These are phyloP conservation scores for Unio delphinus DNA, from an alignment of 2,888 invertebrate species.

Conservation along the genomic window DNA sequence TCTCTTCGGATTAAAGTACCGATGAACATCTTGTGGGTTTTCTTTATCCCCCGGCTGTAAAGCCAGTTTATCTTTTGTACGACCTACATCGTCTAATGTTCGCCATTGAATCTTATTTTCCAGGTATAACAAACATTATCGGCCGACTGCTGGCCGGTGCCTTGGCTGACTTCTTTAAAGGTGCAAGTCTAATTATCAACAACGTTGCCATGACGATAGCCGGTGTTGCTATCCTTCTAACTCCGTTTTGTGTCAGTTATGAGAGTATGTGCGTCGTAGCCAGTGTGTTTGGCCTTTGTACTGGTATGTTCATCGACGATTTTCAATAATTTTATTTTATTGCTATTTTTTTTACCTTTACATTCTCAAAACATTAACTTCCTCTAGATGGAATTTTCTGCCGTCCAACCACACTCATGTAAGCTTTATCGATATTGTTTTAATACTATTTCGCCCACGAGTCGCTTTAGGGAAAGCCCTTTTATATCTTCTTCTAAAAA, in stretches of 20 bases:
- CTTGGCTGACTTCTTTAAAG: constrained; percentile 80
- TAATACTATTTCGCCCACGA: too few relatives aligned
- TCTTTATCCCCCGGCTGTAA: too few relatives aligned
- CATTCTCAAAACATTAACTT: too few relatives aligned
- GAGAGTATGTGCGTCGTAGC: constrained; percentile 84
- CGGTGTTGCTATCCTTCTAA: constrained; percentile 86
- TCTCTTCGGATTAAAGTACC: too few relatives aligned
- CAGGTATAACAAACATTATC: constrained; percentile 89
- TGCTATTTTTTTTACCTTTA: neutral
- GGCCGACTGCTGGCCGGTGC: constrained; percentile 92
- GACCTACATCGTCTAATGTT: too few relatives aligned
- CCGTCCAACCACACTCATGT: too few relatives aligned
- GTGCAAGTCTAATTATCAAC: constrained; percentile 90
- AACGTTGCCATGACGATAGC: constrained; percentile 90
- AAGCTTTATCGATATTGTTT: neutral
- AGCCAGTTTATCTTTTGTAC: too few relatives aligned
- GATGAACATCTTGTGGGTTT: too few relatives aligned
- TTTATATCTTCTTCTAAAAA: too few relatives aligned
- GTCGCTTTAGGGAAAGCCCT: too few relatives aligned
- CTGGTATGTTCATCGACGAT: constrained; percentile 51
- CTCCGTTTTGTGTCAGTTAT: constrained; percentile 87
- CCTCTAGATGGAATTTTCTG: too few relatives aligned
- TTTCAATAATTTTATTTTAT: neutral
- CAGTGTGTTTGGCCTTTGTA: constrained; percentile 86
- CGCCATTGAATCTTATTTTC: neutral